phyloP scores from a whole-genome alignment of 2,888 invertebrate species.

The Diaperis boleti region DNA sequence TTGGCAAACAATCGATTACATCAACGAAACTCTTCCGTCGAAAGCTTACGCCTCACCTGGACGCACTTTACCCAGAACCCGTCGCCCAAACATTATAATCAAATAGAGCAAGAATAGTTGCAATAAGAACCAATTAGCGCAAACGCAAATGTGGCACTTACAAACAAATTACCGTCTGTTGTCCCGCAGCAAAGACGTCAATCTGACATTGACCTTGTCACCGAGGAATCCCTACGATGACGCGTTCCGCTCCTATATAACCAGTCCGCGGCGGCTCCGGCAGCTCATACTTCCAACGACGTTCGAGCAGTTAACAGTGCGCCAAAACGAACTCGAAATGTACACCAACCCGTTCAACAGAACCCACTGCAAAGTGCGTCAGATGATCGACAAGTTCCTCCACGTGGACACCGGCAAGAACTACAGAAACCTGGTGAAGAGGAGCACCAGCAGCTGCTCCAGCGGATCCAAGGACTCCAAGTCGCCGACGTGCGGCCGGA shows the following conservation, averaged over 20 bases:
- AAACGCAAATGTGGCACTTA: slow-evolving; percentile 27
- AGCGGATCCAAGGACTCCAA: neutral
- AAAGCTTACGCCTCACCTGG: neutral
- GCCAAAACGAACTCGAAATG: slow-evolving; percentile 66
- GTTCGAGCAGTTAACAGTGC: neutral
- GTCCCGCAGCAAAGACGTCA: slow-evolving; percentile 27
- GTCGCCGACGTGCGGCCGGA: no score
- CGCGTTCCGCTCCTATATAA: slow-evolving; percentile 25
- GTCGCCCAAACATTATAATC: slow-evolving; percentile 1
- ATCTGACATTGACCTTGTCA: slow-evolving; percentile 35
- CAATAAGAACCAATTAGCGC: slow-evolving; percentile 12
- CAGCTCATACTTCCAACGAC: neutral
- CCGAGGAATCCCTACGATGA: slow-evolving; percentile 28
- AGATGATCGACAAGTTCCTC: slow-evolving; percentile 74
- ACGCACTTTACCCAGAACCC: slow-evolving; percentile 5
- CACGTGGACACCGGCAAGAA: slow-evolving; percentile 64
- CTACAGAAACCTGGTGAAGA: slow-evolving; percentile 43
- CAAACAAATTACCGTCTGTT: slow-evolving; percentile 27
- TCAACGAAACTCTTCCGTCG: neutral
- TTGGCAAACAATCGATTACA: no score
- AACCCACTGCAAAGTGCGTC: slow-evolving; percentile 76
- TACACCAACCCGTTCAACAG: slow-evolving; percentile 79
- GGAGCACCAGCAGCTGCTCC: slow-evolving; percentile 40
- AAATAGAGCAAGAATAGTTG: neutral
- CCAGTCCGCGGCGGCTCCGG: neutral